Percentiles rank a stretch among this genome's conserved stretches.
These are phyloP conservation scores for Sternotherus odoratus DNA, from an alignment of 2,797 vertebrate species.

Conservation along the genomic window DNA sequence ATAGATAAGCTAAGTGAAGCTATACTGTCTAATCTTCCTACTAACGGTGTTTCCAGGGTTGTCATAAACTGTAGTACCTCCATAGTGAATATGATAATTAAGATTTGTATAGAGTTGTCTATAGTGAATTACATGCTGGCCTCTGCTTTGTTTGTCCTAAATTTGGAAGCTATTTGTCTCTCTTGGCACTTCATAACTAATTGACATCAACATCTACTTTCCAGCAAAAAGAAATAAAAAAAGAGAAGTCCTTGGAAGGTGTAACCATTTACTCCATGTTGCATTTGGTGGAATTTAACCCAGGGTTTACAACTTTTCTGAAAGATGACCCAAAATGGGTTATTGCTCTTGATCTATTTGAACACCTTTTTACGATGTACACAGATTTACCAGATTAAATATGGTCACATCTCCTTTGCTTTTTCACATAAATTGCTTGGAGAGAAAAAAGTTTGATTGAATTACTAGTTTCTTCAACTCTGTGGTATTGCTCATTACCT, in stretches of 20 bases:
- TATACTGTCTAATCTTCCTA: not conserved
- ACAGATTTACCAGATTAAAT: not conserved
- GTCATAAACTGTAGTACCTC: not conserved
- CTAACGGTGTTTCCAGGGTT: not conserved
- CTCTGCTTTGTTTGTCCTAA: not conserved
- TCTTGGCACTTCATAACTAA: rapidly evolving
- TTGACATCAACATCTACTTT: not conserved
- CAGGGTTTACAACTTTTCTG: not conserved
- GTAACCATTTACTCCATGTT: not conserved
- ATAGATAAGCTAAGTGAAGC: not conserved
- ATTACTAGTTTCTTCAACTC: not conserved
- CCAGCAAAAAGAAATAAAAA: rapidly evolving
- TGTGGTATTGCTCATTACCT: not conserved
- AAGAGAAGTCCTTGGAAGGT: not conserved
- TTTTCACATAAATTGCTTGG: not conserved
- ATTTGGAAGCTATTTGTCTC: not conserved
- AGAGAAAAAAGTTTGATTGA: not conserved
- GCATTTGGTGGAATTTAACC: not conserved
- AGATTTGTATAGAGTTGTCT: not conserved
- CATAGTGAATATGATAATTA: not conserved
- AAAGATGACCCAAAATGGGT: not conserved
- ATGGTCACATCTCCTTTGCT: not conserved
- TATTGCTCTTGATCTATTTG: not conserved
- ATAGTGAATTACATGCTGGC: not conserved
- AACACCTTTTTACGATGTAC: not conserved